These are phyloP conservation scores for Megathymus violae DNA, from an alignment of 1,140 invertebrate species.

Conservation along the genomic window DNA sequence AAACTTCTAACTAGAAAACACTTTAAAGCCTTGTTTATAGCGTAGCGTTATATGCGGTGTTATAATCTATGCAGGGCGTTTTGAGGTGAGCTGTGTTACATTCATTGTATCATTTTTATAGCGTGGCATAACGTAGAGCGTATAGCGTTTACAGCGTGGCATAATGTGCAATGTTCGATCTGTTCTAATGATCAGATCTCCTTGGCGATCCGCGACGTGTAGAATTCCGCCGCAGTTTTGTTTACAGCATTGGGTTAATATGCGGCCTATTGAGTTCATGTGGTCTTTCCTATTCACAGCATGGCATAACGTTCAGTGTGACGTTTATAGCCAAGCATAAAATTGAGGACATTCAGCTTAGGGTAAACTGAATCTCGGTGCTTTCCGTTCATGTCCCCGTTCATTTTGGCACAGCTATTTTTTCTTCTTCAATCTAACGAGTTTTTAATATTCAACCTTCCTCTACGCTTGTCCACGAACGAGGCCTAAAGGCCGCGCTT, in stretches of 20 bases:
- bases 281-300: too few relatives aligned
- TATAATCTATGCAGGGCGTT: not conserved
- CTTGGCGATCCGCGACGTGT: too few relatives aligned
- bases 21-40: not conserved
- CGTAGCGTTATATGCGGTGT: not conserved
- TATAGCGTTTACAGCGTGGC: not conserved
- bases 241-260: too few relatives aligned
- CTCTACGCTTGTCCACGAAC: not conserved
- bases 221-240: too few relatives aligned
- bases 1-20: conserved; percentile 12
- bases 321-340: too few relatives aligned
- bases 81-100: not conserved
- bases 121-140: not conserved
- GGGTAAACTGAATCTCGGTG: too few relatives aligned
- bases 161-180: not conserved
- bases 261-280: too few relatives aligned
- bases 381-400: too few relatives aligned
- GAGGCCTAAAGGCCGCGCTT: conserved; percentile 19
- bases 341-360: too few relatives aligned
- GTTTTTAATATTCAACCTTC: not conserved
- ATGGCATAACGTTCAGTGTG: too few relatives aligned
- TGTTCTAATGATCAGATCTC: not conserved
- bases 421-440: too few relatives aligned
- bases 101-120: not conserved
- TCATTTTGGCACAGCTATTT: too few relatives aligned